Evolutionary conservation across 2,797 vertebrate species (phyloP), one percentile per base, ranked within the genome.

Genomic region (Pelobates cultripes): DNA sequence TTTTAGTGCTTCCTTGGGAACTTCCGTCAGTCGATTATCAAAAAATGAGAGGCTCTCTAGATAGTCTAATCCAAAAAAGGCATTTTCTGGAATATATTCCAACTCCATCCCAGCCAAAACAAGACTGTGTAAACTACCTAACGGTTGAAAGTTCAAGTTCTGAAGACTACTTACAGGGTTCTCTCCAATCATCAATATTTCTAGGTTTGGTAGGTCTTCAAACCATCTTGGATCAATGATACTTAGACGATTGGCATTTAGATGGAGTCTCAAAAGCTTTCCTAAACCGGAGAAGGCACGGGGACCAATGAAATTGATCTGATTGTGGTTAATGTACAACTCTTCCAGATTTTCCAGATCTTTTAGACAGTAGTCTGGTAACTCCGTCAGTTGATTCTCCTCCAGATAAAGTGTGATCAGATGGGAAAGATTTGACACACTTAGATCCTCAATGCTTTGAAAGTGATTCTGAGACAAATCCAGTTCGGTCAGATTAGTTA

Each of bases 401-500:
- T 96, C 94, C 60, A 95, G 87, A 87, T 95, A 95, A 72, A 96
- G 90, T 4, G 95, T 95, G 74, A 96, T 93, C 77, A 95, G 87
- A 74, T 80, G 91, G 13, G 85, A 88, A 78, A 94, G 90, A 81
- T 93, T 93, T 41, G 86, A 90, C 44, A 95, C 86, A 3, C 93
- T 93, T 77, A 94, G 88, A 0, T 91, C 90, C 51, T 85, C 86
- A 72, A 95, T 92, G 87, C 92, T 91, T 8, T 87, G 89, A 80
- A 95, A 94, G 86, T 94, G 94, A 86, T 95, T 96, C 89, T 95
- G 94, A 0, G 95, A 96, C 80, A 96, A 90, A 87, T 95, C 95
- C 61, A 95, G 91, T 53, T 96, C 95, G 0, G 95, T 95, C 78
- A 96, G 91, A 89, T 95, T 95, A 72, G 85, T 86, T 70, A 96